Conservation (phyloP, 2,113 vertebrate species). For the Dipodomys ordii region DNA sequence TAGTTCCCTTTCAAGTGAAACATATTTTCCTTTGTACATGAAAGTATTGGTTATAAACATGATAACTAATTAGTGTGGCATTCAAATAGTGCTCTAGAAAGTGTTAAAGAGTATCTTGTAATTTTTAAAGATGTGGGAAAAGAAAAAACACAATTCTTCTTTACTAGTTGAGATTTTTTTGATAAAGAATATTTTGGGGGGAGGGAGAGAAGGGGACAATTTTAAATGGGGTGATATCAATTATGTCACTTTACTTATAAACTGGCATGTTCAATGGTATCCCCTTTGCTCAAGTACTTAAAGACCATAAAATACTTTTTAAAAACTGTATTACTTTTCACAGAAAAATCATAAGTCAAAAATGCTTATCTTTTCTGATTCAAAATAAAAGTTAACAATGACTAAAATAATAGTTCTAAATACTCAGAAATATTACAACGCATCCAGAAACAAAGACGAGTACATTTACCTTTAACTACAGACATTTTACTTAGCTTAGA, state of each 20-base stretch:
- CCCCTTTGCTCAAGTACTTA: too few relatives aligned
- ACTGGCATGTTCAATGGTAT: too few relatives aligned
- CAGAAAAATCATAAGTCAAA: background rate
- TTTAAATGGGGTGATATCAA: too few relatives aligned
- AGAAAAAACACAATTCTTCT: background rate
- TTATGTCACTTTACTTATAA: too few relatives aligned
- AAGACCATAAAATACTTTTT: too few relatives aligned
- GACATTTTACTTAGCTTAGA: background rate
- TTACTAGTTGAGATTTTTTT: background rate
- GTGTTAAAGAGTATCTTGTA: background rate
- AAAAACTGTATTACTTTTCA: background rate
- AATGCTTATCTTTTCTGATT: background rate
- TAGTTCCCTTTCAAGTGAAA: background rate
- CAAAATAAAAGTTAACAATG: background rate
- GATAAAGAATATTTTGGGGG: background rate
- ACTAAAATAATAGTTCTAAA: conserved; percentile 10
- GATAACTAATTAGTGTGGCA: background rate
- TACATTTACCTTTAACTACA: background rate
- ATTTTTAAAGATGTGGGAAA: background rate
- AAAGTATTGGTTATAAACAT: background rate
- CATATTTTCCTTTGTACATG: background rate
- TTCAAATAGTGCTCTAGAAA: background rate
- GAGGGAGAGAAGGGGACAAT: too few relatives aligned
- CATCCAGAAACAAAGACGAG: background rate
- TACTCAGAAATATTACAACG: conserved; percentile 9